Evolutionary conservation across 2,797 vertebrate species (phyloP).

Genomic region (Leuciscus waleckii): DNA sequence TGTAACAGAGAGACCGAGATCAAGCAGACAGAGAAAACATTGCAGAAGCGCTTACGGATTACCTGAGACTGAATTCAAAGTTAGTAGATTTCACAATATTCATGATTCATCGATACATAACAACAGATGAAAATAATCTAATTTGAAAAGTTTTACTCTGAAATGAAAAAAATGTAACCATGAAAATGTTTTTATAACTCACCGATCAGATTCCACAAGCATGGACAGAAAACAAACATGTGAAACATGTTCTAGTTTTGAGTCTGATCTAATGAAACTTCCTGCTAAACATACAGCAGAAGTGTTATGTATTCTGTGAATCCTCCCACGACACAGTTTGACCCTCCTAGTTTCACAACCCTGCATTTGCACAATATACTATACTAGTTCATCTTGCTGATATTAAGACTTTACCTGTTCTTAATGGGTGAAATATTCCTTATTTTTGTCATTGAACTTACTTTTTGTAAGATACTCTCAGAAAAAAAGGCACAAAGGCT

Average conservation of each 20-base stretch:
- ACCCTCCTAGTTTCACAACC: background rate
- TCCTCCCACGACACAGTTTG: background rate
- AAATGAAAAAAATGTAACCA: background rate
- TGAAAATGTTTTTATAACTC: background rate
- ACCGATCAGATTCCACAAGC: background rate
- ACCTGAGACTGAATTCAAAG: background rate
- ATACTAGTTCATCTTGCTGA: background rate
- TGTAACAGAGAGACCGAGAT: background rate
- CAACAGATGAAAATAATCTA: background rate
- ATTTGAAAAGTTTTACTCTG: background rate
- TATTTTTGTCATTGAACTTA: background rate
- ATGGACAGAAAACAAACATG: background rate
- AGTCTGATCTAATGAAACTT: background rate
- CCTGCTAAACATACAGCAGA: background rate
- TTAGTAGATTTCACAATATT: background rate
- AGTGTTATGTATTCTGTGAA: background rate
- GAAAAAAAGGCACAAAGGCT: background rate
- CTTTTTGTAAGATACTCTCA: background rate
- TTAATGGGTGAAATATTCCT: background rate
- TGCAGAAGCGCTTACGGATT: background rate
- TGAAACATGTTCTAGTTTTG: background rate
- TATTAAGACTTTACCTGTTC: background rate
- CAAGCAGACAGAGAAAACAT: background rate
- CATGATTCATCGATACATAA: background rate
- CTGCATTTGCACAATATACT: background rate